A percentile compares a stretch with the other conserved stretches of the same genome.
Evolutionary conservation across 2,888 invertebrate genomes (phyloP).

Genomic region (Stenchaetothrips biformis): DNA sequence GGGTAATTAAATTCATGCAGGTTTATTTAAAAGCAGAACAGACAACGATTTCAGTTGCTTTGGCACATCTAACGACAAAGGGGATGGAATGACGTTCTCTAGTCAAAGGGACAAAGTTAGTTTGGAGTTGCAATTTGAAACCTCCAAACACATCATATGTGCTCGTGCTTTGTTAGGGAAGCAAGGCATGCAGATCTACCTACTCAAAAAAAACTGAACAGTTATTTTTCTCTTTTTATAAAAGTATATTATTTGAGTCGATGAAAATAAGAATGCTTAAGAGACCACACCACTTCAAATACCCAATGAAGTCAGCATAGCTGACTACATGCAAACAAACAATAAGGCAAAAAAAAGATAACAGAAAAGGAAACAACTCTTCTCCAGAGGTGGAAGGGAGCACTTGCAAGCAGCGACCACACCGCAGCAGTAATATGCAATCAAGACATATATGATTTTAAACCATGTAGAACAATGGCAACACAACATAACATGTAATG

Average conservation of each 20-base stretch:
- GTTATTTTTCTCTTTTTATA: not conserved
- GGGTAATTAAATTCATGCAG: conserved; percentile 27
- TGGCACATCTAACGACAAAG: conserved; percentile 25
- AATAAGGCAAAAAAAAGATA: not conserved
- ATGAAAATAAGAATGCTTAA: not conserved
- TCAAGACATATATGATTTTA: not conserved
- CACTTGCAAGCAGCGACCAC: conserved; percentile 12
- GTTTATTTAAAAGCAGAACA: conserved; percentile 9
- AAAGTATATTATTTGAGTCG: not conserved
- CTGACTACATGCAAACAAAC: conserved; percentile 14
- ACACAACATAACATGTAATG: no score
- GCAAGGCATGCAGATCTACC: not conserved
- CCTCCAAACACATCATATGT: not conserved
- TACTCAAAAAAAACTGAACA: not conserved
- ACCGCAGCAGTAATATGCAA: conserved; percentile 26
- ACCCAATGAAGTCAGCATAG: not conserved
- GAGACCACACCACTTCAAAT: not conserved
- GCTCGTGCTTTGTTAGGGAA: not conserved
- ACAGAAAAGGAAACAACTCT: not conserved
- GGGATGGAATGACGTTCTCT: not conserved
- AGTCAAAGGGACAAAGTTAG: no score
- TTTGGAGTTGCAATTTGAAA: no score
- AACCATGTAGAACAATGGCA: no score
- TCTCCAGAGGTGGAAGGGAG: not conserved
- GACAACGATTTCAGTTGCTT: conserved; percentile 59